Evolutionary conservation across 2,888 invertebrate species (phyloP).

Genomic region (Heliconius sara): DNA sequence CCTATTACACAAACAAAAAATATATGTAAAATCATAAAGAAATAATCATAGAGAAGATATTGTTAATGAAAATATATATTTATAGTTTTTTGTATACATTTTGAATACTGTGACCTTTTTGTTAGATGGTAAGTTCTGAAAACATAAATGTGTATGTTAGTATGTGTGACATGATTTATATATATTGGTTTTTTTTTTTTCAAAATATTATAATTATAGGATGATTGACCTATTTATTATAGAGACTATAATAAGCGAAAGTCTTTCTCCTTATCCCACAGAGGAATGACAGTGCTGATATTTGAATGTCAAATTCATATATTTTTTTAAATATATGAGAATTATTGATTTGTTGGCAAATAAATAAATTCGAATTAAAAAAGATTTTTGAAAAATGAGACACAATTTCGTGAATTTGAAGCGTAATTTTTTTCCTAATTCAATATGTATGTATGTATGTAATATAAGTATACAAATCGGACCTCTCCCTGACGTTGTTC

Average conservation of each 20-base stretch:
- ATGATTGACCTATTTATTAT: not conserved
- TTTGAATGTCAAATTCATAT: too few relatives aligned
- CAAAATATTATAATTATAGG: not conserved
- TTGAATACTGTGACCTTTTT: slow-evolving; percentile 64
- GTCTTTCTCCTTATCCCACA: too few relatives aligned
- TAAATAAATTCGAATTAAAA: too few relatives aligned
- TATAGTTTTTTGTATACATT: slow-evolving; percentile 33
- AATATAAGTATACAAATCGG: slow-evolving; percentile 53
- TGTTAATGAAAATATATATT: not conserved
- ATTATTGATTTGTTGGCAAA: too few relatives aligned
- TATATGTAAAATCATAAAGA: slow-evolving; percentile 44
- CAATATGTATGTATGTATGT: not conserved
- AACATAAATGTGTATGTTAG: slow-evolving; percentile 46
- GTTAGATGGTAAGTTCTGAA: slow-evolving; percentile 49
- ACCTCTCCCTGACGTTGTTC: slow-evolving; percentile 99
- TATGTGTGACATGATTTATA: slow-evolving; percentile 29
- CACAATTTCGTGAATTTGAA: too few relatives aligned
- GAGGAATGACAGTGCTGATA: too few relatives aligned
- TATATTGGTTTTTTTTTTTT: not conserved
- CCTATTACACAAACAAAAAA: slow-evolving; percentile 43
- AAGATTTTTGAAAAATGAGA: too few relatives aligned
- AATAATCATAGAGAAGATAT: not conserved
- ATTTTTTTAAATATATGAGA: too few relatives aligned
- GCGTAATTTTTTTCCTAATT: too few relatives aligned
- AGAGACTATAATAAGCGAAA: not conserved